These are phyloP conservation scores for Cranoglanis bouderius DNA, from an alignment of 2,113 vertebrate genomes.

Conservation along the genomic window DNA sequence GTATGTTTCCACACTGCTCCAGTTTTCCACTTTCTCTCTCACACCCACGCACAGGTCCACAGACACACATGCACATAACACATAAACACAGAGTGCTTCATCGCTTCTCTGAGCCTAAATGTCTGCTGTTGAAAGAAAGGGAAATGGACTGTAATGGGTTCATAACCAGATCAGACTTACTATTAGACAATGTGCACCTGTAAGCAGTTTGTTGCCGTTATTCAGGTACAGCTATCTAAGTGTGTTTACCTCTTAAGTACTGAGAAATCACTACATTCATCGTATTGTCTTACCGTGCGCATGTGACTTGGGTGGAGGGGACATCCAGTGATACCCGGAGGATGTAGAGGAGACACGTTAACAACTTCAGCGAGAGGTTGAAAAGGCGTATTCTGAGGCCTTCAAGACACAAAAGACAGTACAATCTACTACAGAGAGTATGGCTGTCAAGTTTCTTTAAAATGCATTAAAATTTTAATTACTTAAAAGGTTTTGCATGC, in stretches of 20 bases:
- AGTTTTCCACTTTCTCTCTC: not conserved
- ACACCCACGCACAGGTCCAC: not conserved
- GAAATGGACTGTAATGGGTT: not conserved
- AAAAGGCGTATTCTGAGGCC: conserved; percentile 94
- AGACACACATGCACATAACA: not conserved
- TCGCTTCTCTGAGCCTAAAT: not conserved
- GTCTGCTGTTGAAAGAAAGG: conserved; percentile 5
- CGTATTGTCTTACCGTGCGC: conserved; percentile 74
- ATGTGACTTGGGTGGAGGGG: conserved; percentile 66
- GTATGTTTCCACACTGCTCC: conserved; percentile 34
- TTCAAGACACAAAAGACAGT: conserved; percentile 52
- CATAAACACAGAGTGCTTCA: not conserved
- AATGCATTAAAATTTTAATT: not conserved
- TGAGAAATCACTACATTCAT: not conserved
- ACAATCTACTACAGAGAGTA: not conserved
- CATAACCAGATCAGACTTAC: not conserved
- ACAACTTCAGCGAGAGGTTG: conserved; percentile 94
- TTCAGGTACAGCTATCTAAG: not conserved
- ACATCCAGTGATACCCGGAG: conserved; percentile 87
- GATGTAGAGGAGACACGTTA: conserved; percentile 92
- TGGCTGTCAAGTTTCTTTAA: not conserved
- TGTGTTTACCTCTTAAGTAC: conserved; percentile 1
- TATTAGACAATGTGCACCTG: not conserved
- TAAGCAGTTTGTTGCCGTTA: not conserved
- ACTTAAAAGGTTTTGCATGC: not conserved